Evolutionary conservation across 2,888 invertebrate species (phyloP), one percentile per base, ranked within the genome.

Genomic region (Tipula vernalis): DNA sequence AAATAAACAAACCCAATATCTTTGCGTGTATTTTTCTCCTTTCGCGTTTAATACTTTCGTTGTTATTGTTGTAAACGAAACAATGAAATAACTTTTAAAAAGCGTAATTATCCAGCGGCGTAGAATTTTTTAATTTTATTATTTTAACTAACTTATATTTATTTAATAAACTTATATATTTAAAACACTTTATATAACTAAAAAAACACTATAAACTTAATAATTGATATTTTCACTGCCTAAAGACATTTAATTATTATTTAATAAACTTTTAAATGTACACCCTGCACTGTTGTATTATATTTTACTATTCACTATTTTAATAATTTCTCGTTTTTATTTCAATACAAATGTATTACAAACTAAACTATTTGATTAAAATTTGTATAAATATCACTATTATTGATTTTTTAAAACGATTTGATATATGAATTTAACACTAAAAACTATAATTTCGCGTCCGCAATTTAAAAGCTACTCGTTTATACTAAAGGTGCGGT

Each of bases 401-500:
- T 71, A 3, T 71, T 28, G 2, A 71, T 10, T 10, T 28, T 1
- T 13, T 28, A 51, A 51, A 12, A 28, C 71, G 71, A 71, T 71
- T 28, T 12, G 28, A 71, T 28, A 71, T 10, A 18, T 10, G 2
- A 71, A 28, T 28, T 71, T 18, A 71, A 71, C 0, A 71, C 8
- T 2, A 15, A 28, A 71, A 71, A 71, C 18, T 71, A 28, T 71
- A 71, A 71, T 10, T 71, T 71, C 28, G 71, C 71, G 71, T 71
- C 71, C 71, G 71, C 28, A 71, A 71, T 28, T 71, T 71, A 71
- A 71, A 71, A 71, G 71, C 71, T 71, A 71, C 28, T 71, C 71
- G 71, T 71, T 71, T 71, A 71, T 28, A 84, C 41, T 36, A 84
- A 84, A 84, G 84, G 84, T 84, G 84, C 84, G 84, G 84, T 84